A percentile compares a stretch with the other conserved stretches of the same genome.
phyloP scores from a whole-genome alignment of 2,797 vertebrate genomes.

The Stomatorhinus walkeri region DNA sequence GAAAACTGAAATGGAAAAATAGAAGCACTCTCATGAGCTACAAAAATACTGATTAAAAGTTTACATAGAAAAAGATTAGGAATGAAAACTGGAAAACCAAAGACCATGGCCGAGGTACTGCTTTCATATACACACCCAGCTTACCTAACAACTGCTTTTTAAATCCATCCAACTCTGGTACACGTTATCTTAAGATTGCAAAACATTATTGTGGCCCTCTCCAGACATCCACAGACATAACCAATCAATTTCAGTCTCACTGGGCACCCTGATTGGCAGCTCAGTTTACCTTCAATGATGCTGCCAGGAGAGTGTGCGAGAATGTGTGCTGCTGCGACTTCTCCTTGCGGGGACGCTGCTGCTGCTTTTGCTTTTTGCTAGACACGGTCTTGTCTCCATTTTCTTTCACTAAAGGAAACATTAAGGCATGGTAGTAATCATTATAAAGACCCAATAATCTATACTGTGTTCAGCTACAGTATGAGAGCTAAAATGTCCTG shows the following conservation, averaged over 20 bases:
- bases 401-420: slow-evolving; percentile 43
- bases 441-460: not conserved
- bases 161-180: not conserved
- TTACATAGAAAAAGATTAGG: not conserved
- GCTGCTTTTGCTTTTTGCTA: slow-evolving; percentile 68
- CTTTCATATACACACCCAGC: not conserved
- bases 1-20: not conserved
- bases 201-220: not conserved
- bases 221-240: not conserved
- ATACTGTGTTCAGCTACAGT: not conserved
- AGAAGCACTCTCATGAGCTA: not conserved
- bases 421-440: not conserved
- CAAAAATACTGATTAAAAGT: not conserved
- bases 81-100: not conserved
- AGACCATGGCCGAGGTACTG: not conserved
- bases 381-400: slow-evolving; percentile 47
- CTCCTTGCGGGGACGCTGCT: slow-evolving; percentile 70
- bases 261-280: not conserved
- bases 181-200: not conserved
- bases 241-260: not conserved
- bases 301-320: slow-evolving; percentile 70
- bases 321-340: slow-evolving; percentile 74
- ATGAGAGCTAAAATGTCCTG: not conserved
- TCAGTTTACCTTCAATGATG: slow-evolving; percentile 75
- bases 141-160: not conserved